phyloP scores from a whole-genome alignment of 2,113 vertebrate genomes.

The human region DNA sequence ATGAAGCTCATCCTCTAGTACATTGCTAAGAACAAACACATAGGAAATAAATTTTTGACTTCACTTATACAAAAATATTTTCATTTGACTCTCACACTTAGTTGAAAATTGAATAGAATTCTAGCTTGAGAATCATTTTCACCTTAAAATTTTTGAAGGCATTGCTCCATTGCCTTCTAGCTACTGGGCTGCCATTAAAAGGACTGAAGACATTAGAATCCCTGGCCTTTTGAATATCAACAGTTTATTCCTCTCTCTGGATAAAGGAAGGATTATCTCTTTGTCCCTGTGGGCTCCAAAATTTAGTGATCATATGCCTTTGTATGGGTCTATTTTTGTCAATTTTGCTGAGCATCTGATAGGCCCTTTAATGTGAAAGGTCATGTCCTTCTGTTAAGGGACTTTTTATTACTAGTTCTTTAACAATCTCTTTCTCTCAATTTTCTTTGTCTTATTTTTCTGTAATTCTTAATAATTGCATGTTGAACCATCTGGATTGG shows the following conservation, averaged over 20 bases:
- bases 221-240: constrained; percentile 12
- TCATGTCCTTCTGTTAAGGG: not conserved
- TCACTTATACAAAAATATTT: not conserved
- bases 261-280: not conserved
- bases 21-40: not conserved
- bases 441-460: not conserved
- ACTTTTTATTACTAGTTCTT: not conserved
- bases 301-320: not conserved
- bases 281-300: not conserved
- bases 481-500: not conserved
- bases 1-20: not conserved
- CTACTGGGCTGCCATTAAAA: not conserved
- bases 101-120: constrained; percentile 11
- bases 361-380: not conserved
- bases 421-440: not conserved
- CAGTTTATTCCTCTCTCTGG: not conserved
- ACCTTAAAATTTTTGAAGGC: not conserved
- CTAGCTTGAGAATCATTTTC: not conserved
- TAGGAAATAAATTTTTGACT: not conserved
- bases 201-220: not conserved
- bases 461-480: not conserved
- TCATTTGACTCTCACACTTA: not conserved
- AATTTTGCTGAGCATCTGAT: not conserved
- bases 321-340: not conserved
- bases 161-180: not conserved